Evolutionary conservation across 2,888 invertebrate species (phyloP), one percentile per base, ranked within the genome.

Genomic region (Macaria notata): DNA sequence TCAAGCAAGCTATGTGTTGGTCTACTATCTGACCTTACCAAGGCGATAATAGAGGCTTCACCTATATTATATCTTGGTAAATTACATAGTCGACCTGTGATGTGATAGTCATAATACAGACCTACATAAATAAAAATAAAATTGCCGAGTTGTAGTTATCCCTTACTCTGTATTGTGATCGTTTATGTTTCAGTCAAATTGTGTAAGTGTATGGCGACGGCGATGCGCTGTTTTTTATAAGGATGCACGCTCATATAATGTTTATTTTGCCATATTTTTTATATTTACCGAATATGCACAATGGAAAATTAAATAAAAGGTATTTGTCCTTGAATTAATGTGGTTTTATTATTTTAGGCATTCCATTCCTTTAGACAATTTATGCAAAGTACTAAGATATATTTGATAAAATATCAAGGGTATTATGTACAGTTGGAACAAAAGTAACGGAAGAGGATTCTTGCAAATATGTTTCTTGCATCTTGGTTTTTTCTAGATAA

Each of bases 271-370:
- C 81, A 84, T 85, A 81, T 83, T 84, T 87, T 76, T 87, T 86
- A 83, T 87, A 86, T 83, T 78, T 85, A 87, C 84, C 76, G 79
- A 84, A 83, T 83, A 88, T 90, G 90, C 90, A 90, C 90, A 90
- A 90, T 88, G 82, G 85, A 84, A 81, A 78, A 81, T 78, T 83
- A 81, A 88, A 88, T 88, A 88, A 88, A 89, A 88, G 86, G 84
- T 87, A 83, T 80, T 86, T 83, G 80, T 84, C 88, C 88, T 88
- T 88, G 66, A 56, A 8, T 49, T 49, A 70, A 63, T 70, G 71
- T 78, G 58, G 81, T 87, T 87, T 87, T 78, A 82, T 85, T 87
- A n/a, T 31, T 49, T 36, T 53, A 3, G 43, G 8, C 38, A 31
- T 46, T 4, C 49, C 33, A 9, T 36, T 6, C 33, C 33, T 19